Base-by-base conservation (phyloP, 2,888 invertebrate species). In the Nebria brevicollis region DNA sequence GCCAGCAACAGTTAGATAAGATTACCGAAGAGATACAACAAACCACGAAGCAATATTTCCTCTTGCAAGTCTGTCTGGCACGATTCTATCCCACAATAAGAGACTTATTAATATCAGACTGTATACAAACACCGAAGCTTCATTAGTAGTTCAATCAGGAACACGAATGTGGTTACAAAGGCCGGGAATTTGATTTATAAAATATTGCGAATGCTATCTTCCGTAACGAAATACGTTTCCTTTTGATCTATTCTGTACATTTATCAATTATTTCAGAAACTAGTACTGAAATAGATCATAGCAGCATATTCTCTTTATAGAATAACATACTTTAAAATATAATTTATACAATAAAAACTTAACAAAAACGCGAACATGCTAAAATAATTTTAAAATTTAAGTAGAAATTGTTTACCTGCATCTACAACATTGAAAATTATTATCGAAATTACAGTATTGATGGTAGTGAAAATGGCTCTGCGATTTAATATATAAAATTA, bases 1-100 rank as follows among this genome's bases (percentile, higher is more conserved):
- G 75, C 65, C 75, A 26, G 54, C 73, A 41, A 43, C 34, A 73
- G 42, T 73, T 82, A 82, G 81, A 83, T 72, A 79, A 85, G 85
- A 85, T 85, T 85, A 85, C 84, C 65, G 77, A 82, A 83, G 84
- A 83, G 83, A 84, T 83, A 84, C 84, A 73, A 77, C 81, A 82
- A 83, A 85, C 83, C 84, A 83, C 83, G 42, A 13, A 43, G 73
- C 54, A 54, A 54, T 54, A 13, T 54, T 13, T 54, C 13, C 54
- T 8, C 54, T 54, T 70, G 11, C 70, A 26, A 7, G n/a, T 70
- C 70, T 20, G 26, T 13, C 26, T 26, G 70, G 26, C 25, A 70
- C 70, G 70, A 11, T 34, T 13, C 20, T 13, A 70, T n/a, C n/a
- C 25, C 20, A 70, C 8, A 70, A 70, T 26, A 68, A 25, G 26